Evolutionary conservation across 1,140 invertebrate genomes (phyloP), one percentile per base, ranked within the genome.

Genomic region (Hesperophylax magnus): DNA sequence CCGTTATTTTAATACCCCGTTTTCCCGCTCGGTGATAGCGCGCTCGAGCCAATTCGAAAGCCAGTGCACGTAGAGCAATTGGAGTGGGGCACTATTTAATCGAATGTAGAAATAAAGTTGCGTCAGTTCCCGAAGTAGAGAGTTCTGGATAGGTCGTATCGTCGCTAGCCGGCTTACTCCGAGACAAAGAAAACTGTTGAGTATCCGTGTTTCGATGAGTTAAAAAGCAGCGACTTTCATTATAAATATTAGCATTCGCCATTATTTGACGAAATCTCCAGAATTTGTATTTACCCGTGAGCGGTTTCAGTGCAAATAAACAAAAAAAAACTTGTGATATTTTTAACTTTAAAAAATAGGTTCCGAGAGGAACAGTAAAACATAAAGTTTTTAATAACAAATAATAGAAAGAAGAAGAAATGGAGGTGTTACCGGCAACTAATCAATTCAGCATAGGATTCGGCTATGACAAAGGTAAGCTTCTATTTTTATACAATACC

Each of bases 321-420:
- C n/a, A n/a, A n/a, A 88, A 79, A 77, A 82, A 86, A 88, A 79
- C 86, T 89, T 90, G 89, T 90, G 89, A 90, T 90, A 90, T 90
- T 90, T 89, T 89, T 39, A 58, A 63, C 69, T 74, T 77, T 71
- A 81, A 77, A 47, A 87, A 87, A 89, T 89, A 88, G 87, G 86
- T 67, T 80, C 80, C 86, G 86, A 86, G 87, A 87, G 87, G 81
- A 81, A 86, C 86, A 86, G 84, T 85, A 85, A 86, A 85, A 85
- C 86, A 86, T 87, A 84, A 90, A 90, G 89, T 90, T 89, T 89
- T 89, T 88, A 89, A 89, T 87, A 88, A 89, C 89, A 89, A 88
- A 87, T 88, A 90, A 89, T 88, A 88, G 87, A 88, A 90, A 86
- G 89, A 90, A 86, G 88, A 90, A 86, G 89, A 90, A 86, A 90